Conservation (phyloP, 1,140 invertebrate species). For the Eurosta solidaginis region DNA sequence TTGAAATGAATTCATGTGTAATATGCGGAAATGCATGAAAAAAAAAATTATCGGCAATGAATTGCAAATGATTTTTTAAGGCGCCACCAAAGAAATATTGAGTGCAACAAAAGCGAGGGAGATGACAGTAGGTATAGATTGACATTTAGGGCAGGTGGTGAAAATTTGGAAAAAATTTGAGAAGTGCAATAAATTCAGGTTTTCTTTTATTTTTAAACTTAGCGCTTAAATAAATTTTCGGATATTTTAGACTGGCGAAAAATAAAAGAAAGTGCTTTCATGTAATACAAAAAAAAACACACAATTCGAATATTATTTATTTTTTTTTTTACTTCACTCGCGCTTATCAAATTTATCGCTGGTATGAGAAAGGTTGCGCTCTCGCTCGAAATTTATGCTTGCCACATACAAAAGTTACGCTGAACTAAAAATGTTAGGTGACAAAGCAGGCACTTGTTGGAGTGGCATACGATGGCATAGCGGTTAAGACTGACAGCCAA, state of each 20-base stretch:
- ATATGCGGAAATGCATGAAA: not conserved
- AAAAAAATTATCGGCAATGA: slow-evolving; percentile 27
- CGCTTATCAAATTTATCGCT: slow-evolving; percentile 20
- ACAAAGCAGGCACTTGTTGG: not conserved
- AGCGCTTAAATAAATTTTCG: slow-evolving; percentile 2
- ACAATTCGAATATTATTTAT: not conserved
- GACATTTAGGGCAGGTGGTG: not conserved
- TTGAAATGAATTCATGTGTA: slow-evolving; percentile 33
- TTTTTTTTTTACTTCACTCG: not conserved
- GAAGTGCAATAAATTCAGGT: too few relatives aligned
- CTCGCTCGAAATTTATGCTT: slow-evolving; percentile 13
- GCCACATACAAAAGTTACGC: not conserved
- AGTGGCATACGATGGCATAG: not conserved
- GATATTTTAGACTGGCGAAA: not conserved
- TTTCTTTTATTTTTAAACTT: too few relatives aligned
- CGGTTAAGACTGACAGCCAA: not conserved
- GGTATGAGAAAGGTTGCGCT: not conserved
- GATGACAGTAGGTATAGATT: too few relatives aligned
- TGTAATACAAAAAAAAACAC: not conserved
- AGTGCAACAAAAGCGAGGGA: not conserved
- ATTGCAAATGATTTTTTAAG: slow-evolving; percentile 19
- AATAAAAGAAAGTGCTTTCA: not conserved
- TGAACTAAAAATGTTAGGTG: slow-evolving; percentile 8
- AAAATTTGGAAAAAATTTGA: not conserved
- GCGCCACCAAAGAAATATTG: not conserved